Evolutionary conservation across 1,140 invertebrate species (phyloP).

Genomic region (Aphelinus atriplicis): DNA sequence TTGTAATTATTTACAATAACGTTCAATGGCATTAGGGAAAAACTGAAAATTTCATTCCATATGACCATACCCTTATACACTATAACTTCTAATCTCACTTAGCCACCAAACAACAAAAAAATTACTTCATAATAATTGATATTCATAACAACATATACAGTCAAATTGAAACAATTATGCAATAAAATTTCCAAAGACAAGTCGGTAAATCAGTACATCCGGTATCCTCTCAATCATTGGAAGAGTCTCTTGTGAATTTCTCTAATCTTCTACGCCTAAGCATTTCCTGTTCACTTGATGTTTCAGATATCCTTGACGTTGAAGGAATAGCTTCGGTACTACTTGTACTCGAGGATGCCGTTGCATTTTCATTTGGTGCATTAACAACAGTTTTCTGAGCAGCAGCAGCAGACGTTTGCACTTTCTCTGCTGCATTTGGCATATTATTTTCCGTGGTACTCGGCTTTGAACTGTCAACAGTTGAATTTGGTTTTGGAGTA

Average conservation of each 20-base stretch:
- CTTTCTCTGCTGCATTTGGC: slow-evolving; percentile 16
- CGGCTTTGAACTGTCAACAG: slow-evolving; percentile 36
- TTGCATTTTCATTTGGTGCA: slow-evolving; percentile 31
- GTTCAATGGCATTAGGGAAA: no score
- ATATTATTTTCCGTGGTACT: slow-evolving; percentile 30
- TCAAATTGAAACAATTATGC: slow-evolving; percentile 19
- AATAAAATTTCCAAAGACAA: not conserved
- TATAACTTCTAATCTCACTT: not conserved
- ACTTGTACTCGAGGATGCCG: slow-evolving; percentile 25
- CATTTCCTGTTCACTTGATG: slow-evolving; percentile 64
- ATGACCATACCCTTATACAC: not conserved
- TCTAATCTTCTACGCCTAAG: slow-evolving; percentile 76
- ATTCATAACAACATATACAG: not conserved
- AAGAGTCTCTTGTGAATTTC: slow-evolving; percentile 67
- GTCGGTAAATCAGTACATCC: slow-evolving; percentile 25
- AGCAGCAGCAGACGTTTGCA: slow-evolving; percentile 7
- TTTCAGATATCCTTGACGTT: slow-evolving; percentile 46
- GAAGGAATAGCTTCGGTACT: slow-evolving; percentile 33
- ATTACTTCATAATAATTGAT: not conserved
- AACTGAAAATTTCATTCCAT: not conserved
- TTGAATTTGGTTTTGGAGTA: not conserved
- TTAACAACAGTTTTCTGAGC: slow-evolving; percentile 29
- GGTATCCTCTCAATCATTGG: slow-evolving; percentile 31
- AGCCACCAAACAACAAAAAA: not conserved
- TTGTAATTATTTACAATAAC: no score